Percentiles rank a stretch among this genome's conserved stretches.
Evolutionary conservation across 2,113 vertebrate genomes (phyloP).

Genomic region (Dolichallabes microphthalmus): DNA sequence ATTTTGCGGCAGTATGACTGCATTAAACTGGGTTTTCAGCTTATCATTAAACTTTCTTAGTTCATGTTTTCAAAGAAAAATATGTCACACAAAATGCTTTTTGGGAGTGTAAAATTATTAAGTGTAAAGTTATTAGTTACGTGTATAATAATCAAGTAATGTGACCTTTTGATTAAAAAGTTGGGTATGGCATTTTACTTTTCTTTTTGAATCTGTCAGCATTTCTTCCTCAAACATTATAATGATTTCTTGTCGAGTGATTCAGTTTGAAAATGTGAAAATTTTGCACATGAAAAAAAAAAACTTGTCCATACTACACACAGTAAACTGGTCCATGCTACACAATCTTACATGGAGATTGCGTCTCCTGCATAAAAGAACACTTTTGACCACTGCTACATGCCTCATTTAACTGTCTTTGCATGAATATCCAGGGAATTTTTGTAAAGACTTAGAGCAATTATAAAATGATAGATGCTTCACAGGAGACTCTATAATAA

Average conservation of each 20-base stretch:
- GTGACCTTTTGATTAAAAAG: no score
- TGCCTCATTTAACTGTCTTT: slow-evolving; percentile 3
- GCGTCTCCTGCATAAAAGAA: slow-evolving; percentile 1
- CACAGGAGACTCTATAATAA: slow-evolving; percentile 1
- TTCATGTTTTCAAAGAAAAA: no score
- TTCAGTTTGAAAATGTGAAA: no score
- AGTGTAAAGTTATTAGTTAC: no score
- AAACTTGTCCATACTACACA: no score
- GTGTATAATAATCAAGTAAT: no score
- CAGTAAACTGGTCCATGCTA: no score
- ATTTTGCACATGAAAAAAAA: no score
- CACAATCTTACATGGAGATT: background rate
- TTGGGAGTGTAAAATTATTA: no score
- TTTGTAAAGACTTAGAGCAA: slow-evolving; percentile 21
- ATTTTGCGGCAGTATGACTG: background rate
- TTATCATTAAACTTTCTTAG: background rate
- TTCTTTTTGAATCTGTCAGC: background rate
- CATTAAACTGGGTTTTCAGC: background rate
- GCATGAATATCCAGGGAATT: background rate
- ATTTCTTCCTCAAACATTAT: background rate
- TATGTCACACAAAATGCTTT: no score
- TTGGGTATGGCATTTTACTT: no score
- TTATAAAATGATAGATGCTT: slow-evolving; percentile 18
- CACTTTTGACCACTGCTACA: slow-evolving; percentile 11
- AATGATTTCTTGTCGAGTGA: no score